Base-by-base conservation (phyloP, 2,888 invertebrate species). In the Habrosyne pyritoides region DNA sequence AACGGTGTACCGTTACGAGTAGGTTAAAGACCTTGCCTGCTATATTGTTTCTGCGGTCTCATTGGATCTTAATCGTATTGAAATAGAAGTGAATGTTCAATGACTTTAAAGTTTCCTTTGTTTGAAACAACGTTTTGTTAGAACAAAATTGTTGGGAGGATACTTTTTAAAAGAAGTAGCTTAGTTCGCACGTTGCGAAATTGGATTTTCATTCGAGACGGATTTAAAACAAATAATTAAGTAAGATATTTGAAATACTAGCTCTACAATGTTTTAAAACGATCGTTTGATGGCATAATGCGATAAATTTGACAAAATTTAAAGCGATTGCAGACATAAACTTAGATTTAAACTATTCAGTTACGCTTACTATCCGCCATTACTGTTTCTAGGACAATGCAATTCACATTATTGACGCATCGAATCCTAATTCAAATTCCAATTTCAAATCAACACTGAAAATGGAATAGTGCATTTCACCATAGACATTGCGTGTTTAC, bases 1-100 rank as follows among this genome's bases (percentile, higher is more conserved):
- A 84, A 84, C 83, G 81, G 83, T 74, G 33, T 64, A 73, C 79
- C 79, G 77, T 77, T 76, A 75, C 62, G 63, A 59, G 62, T 68
- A 61, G 77, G 81, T 81, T 74, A 76, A 75, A 78, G 77, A 79
- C 79, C 81, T 67, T 60, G 57, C 28, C 60, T 18, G 63, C 59
- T 63, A 69, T 61, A 61, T 63, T 58, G 52, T 60, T 69, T 28
- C 7, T 50, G 50, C 50, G 21, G 10, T 21, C 28, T 8, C 30
- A 18, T 14, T 28, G 50, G 10, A 26, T 21, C 50, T 28, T 50
- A 12, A 42, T 18, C 0, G 18, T 42, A 18, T 42, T 1, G 2
- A 2, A 42, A 42, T 42, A 42, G 18, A 42, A 42, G 14, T 42
- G 7, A 42, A 18, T 42, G 7, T 42, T 18, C 18, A 42, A 42